phyloP scores from a whole-genome alignment of 2,113 vertebrate species.

The Bos indicus region DNA sequence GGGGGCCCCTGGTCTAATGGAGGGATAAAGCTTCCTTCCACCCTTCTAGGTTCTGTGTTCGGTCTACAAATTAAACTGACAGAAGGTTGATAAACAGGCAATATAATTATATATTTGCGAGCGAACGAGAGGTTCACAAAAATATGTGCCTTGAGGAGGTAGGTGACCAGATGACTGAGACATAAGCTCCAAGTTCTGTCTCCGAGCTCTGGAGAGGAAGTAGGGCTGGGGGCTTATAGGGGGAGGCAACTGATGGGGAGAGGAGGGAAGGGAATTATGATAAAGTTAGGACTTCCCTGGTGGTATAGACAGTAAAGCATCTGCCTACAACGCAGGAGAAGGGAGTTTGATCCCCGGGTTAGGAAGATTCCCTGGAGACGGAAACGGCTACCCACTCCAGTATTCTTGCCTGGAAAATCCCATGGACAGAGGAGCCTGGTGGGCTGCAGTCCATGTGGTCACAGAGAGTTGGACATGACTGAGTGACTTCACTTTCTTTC shows the following conservation, averaged over 20 bases:
- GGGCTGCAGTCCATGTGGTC: neutral
- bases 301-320: neutral
- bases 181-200: neutral
- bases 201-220: neutral
- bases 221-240: neutral
- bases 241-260: no score
- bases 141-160: neutral
- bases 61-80: neutral
- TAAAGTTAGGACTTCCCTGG: neutral
- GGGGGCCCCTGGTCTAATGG: rapidly evolving
- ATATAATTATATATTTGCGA: neutral
- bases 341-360: rapidly evolving
- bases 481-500: neutral
- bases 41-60: neutral
- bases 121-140: neutral
- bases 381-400: neutral
- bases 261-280: neutral
- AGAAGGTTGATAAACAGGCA: neutral
- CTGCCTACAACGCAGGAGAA: neutral
- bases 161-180: neutral
- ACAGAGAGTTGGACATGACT: neutral
- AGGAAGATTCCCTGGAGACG: neutral
- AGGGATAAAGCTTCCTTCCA: neutral
- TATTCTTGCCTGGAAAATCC: neutral
- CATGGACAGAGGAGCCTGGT: neutral